phyloP scores from a whole-genome alignment of 2,113 vertebrate genomes.

The Gallinago undulata region DNA sequence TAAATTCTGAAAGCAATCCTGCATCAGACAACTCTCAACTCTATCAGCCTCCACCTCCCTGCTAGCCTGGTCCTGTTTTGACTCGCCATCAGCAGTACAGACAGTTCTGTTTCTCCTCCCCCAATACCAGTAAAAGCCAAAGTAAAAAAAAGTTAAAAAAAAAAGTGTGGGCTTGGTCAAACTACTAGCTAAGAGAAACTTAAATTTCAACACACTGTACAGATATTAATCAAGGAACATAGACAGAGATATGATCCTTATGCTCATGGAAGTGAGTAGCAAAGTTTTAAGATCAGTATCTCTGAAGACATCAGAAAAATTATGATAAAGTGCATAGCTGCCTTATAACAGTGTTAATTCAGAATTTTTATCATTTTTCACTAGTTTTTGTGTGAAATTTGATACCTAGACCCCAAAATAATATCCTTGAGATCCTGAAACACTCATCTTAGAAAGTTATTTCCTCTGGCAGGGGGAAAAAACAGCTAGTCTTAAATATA shows the following conservation, averaged over 20 bases:
- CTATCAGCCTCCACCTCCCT: neutral
- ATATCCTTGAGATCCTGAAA: neutral
- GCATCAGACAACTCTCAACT: neutral
- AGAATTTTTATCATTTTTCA: neutral
- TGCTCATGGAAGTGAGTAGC: neutral
- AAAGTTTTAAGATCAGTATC: neutral
- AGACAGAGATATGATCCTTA: neutral
- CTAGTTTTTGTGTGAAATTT: neutral
- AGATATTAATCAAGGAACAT: neutral
- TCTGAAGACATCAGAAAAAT: neutral
- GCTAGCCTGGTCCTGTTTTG: neutral
- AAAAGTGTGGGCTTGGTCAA: no score
- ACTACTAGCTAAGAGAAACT: neutral
- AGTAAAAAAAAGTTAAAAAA: no score
- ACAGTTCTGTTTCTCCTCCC: neutral
- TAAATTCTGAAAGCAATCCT: neutral
- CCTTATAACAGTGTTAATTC: neutral
- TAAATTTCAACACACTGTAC: neutral
- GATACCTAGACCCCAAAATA: neutral
- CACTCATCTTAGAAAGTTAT: neutral
- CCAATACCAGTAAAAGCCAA: neutral
- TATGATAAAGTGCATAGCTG: neutral
- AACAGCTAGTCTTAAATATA: neutral
- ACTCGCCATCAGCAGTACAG: neutral
- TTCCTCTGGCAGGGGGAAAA: neutral